These are phyloP conservation scores for Gandaritis pyraliata DNA, from an alignment of 2,888 invertebrate species.

Conservation along the genomic window DNA sequence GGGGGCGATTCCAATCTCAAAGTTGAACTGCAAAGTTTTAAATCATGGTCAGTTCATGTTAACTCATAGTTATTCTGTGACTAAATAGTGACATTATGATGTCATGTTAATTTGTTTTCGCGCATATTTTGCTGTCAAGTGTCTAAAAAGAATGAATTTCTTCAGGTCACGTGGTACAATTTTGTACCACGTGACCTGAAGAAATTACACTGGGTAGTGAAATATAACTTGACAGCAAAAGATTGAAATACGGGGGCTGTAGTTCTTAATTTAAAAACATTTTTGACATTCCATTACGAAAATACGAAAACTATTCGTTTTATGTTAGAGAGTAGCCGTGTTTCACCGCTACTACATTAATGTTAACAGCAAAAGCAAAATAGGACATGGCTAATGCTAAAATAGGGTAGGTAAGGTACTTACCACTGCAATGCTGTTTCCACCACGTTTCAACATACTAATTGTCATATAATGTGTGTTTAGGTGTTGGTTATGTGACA, in stretches of 20 bases:
- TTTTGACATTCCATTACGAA: background rate
- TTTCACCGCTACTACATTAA: slow-evolving; percentile 8
- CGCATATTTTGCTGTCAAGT: no score
- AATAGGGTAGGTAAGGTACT: background rate
- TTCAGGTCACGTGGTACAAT: no score
- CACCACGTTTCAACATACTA: background rate
- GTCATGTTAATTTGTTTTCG: no score
- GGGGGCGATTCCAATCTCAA: no score
- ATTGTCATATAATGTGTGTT: slow-evolving; percentile 7
- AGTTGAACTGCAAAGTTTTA: no score
- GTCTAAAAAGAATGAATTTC: no score
- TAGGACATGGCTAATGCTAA: slow-evolving; percentile 15
- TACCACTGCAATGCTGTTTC: slow-evolving; percentile 18
- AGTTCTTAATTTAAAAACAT: background rate
- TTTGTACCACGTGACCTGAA: no score
- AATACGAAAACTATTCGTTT: background rate
- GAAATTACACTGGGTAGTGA: no score
- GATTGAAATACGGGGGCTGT: background rate
- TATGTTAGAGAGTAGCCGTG: slow-evolving; percentile 1
- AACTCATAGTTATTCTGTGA: no score
- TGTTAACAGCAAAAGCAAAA: slow-evolving; percentile 23
- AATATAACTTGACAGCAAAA: no score
- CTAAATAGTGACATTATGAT: no score
- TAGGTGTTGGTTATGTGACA: background rate
- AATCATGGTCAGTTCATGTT: no score